Conservation (phyloP, 2,113 vertebrate species). For the Eclectus roratus region DNA sequence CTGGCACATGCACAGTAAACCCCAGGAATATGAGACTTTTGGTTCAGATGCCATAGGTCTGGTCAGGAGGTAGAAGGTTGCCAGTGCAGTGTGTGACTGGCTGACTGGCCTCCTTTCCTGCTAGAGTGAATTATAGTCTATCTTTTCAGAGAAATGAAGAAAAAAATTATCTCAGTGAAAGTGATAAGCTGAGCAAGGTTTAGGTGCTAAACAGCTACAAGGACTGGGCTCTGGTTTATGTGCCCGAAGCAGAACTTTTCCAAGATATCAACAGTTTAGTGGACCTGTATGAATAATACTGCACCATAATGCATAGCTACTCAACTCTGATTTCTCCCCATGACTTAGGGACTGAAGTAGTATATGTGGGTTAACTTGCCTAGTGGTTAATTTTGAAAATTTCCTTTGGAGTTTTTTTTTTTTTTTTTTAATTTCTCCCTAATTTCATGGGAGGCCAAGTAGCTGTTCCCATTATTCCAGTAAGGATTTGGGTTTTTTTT, state of each 20-base stretch:
- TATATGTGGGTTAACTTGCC: background rate
- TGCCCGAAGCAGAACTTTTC: background rate
- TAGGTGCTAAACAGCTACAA: background rate
- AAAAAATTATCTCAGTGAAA: background rate
- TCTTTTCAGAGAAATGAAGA: background rate
- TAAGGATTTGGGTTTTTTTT: background rate
- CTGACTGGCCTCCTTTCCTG: background rate
- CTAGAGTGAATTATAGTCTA: background rate
- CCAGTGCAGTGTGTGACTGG: background rate
- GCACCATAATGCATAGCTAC: background rate
- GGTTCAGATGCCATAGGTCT: background rate
- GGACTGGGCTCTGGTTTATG: background rate
- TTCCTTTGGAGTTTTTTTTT: background rate
- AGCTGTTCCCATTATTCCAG: background rate
- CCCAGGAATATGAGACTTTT: background rate
- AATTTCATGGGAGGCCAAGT: background rate
- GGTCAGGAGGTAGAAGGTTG: background rate
- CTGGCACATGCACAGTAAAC: background rate
- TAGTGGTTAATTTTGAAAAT: background rate
- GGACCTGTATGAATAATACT: background rate
- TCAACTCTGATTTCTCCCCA: background rate
- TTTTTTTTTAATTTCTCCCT: background rate
- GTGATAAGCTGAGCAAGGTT: background rate
- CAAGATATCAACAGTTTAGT: background rate
- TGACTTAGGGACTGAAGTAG: background rate